phyloP scores from a whole-genome alignment of 2,797 vertebrate species.

The Echiichthys vipera region DNA sequence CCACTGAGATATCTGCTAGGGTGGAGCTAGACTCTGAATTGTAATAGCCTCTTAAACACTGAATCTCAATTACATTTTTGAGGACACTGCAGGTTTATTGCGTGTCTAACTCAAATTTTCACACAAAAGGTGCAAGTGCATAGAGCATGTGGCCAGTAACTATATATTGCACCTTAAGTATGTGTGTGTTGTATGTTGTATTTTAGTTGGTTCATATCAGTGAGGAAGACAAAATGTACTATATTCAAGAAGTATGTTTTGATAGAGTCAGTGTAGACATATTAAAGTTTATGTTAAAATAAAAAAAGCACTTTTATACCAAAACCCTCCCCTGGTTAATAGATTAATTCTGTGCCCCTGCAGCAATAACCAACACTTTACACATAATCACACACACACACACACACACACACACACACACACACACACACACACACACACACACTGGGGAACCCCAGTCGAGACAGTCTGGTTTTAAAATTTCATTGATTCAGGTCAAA shows the following conservation, averaged over 20 bases:
- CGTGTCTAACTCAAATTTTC: too few species aligned
- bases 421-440: conserved; percentile 5
- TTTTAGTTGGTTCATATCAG: neutral
- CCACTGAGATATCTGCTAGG: too few species aligned
- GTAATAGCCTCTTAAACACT: too few species aligned
- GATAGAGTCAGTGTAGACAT: conserved; percentile 1
- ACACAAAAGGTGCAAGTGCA: too few species aligned
- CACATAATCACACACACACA: conserved; percentile 6
- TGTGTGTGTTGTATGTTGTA: neutral
- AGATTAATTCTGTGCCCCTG: conserved; percentile 40
- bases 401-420: neutral
- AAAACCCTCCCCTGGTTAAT: conserved; percentile 29
- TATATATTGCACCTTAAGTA: too few species aligned
- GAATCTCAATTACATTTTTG: too few species aligned
- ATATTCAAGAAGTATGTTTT: conserved; percentile 1
- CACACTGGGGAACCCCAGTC: conserved; percentile 19
- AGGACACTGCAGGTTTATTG: too few species aligned
- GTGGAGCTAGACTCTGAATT: too few species aligned
- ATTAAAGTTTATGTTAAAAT: conserved; percentile 30
- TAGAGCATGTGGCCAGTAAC: too few species aligned
- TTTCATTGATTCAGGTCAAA: conserved; percentile 65
- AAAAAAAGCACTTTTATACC: conserved; percentile 33
- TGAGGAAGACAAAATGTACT: neutral
- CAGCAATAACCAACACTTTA: conserved; percentile 38
- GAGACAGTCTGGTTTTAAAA: conserved; percentile 48